These are phyloP conservation scores for Sus cebifrons DNA, from an alignment of 2,797 vertebrate species.

Conservation along the genomic window DNA sequence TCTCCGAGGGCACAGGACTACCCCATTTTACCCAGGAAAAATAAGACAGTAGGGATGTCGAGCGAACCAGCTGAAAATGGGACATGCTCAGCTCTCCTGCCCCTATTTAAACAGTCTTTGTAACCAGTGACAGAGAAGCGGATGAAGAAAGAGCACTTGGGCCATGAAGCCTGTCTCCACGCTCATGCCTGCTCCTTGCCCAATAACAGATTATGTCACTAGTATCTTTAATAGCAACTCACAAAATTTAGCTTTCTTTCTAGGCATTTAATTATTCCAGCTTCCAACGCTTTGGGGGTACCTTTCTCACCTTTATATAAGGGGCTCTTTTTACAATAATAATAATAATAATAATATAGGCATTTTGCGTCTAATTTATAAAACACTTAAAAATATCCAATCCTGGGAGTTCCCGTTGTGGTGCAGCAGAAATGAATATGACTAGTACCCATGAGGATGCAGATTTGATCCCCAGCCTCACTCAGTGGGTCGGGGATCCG, in stretches of 20 bases:
- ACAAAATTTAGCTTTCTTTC: conserved; percentile 60
- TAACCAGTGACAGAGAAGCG: neutral
- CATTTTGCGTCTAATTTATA: conserved; percentile 63
- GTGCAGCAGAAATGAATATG: no score
- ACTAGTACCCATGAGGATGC: no score
- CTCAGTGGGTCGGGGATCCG: no score
- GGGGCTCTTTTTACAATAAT: conserved; percentile 46
- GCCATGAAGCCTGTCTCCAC: conserved; percentile 33
- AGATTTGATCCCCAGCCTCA: no score
- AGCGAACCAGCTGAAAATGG: neutral
- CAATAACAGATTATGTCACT: conserved; percentile 35
- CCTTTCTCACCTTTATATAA: conserved; percentile 56
- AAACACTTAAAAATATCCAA: conserved; percentile 62
- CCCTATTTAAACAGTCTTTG: conserved; percentile 47
- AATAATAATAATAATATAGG: conserved; percentile 2
- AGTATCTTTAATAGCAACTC: conserved; percentile 46
- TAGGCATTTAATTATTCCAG: conserved; percentile 28
- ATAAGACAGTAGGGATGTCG: conserved; percentile 23
- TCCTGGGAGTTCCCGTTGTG: neutral
- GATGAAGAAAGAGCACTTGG: conserved; percentile 12
- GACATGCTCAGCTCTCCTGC: neutral
- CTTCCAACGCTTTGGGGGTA: neutral
- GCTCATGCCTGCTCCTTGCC: conserved; percentile 43
- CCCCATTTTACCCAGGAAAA: conserved; percentile 46
- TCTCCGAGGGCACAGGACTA: neutral